phyloP scores from a whole-genome alignment of 2,797 vertebrate species.

The Falco rusticolus region DNA sequence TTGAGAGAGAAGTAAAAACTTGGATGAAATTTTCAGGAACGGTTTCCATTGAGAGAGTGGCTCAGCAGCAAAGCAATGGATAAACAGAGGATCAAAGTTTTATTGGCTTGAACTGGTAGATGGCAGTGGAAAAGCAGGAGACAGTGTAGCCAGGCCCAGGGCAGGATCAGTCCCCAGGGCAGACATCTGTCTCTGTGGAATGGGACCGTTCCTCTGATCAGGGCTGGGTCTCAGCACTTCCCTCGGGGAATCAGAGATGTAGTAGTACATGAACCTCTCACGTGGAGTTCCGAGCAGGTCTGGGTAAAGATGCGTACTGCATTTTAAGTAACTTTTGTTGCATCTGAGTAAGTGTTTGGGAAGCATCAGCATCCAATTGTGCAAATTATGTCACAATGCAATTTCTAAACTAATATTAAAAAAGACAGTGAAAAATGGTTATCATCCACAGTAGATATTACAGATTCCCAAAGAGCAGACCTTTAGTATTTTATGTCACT shows the following conservation, averaged over 20 bases:
- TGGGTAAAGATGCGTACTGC: not conserved
- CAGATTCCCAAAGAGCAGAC: not conserved
- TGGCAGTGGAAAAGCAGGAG: not conserved
- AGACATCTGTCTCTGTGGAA: fast-evolving
- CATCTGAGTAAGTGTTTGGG: not conserved
- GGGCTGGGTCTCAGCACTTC: not conserved
- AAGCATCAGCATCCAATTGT: not conserved
- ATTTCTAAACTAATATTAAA: not conserved
- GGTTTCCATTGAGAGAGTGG: not conserved
- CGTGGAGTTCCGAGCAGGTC: not conserved
- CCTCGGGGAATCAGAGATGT: fast-evolving
- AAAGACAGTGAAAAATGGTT: not conserved
- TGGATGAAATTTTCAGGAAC: not conserved
- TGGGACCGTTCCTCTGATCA: not conserved
- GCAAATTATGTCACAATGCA: not conserved
- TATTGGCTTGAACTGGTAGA: not conserved
- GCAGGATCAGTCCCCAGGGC: not conserved
- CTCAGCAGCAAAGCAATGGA: not conserved
- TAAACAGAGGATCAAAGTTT: not conserved
- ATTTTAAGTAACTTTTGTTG: not conserved
- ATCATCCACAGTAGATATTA: not conserved
- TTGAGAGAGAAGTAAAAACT: not conserved
- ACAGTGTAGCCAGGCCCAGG: fast-evolving
- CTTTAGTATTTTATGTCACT: not conserved
- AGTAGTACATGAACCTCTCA: not conserved